Percentiles rank a stretch among this genome's conserved stretches.
Evolutionary conservation across 2,797 vertebrate species (phyloP).

Genomic region (Dallia pectoralis): DNA sequence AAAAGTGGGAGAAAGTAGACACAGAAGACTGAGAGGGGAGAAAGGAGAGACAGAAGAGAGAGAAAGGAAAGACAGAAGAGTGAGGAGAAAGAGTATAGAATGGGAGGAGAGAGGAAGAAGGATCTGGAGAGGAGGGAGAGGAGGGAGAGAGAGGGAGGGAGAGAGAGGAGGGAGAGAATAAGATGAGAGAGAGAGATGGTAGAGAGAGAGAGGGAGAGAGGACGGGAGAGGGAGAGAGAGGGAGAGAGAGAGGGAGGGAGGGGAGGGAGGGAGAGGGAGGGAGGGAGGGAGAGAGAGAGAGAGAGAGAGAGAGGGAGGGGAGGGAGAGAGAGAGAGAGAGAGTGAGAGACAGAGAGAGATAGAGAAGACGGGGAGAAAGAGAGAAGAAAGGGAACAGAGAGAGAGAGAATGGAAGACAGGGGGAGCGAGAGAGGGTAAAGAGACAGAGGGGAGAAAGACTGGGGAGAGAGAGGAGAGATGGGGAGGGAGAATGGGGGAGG

Average conservation of each 20-base stretch:
- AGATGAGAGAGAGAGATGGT: conserved; percentile 52
- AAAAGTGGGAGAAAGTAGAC: too few species aligned
- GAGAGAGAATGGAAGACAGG: background rate
- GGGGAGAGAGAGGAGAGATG: too few species aligned
- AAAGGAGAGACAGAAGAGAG: too few species aligned
- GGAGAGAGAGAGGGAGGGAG: background rate
- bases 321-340: too few species aligned
- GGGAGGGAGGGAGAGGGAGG: background rate
- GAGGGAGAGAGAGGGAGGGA: conserved; percentile 1
- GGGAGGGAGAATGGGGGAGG: background rate
- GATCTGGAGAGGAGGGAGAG: conserved; percentile 3
- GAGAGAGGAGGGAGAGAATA: conserved; percentile 24
- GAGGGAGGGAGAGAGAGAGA: too few species aligned
- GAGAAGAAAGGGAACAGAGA: background rate
- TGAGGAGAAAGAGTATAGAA: background rate
- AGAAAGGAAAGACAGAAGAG: too few species aligned
- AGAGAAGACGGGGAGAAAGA: background rate
- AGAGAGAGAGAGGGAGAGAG: background rate
- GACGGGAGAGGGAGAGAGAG: background rate
- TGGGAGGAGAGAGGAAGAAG: background rate
- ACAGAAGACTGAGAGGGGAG: too few species aligned
- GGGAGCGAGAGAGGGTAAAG: background rate
- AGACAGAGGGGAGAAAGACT: too few species aligned
- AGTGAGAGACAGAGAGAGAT: too few species aligned
- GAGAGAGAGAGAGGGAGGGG: too few species aligned